Conservation (phyloP, 2,113 vertebrate genomes). For the Alethe castanea region DNA sequence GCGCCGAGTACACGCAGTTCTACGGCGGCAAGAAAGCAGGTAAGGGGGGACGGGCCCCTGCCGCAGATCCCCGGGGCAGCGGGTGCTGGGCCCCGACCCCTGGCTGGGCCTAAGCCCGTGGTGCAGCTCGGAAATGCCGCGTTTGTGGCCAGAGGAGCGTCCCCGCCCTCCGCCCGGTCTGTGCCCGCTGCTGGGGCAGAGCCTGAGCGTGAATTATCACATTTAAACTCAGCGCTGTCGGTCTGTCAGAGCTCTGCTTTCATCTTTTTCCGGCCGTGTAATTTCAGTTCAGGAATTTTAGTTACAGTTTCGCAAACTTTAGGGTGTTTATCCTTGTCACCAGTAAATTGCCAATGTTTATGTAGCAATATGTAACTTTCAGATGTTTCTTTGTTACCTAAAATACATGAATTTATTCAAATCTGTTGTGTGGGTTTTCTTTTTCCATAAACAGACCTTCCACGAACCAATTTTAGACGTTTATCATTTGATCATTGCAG, state of each 20-base stretch:
- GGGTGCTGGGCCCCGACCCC: background rate
- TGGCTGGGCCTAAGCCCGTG: background rate
- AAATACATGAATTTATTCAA: background rate
- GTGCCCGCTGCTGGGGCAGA: fast-evolving
- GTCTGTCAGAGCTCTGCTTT: fast-evolving
- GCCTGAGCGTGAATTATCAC: fast-evolving
- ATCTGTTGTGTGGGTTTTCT: background rate
- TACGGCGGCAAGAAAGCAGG: slow-evolving; percentile 93
- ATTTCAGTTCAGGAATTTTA: background rate
- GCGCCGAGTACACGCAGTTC: slow-evolving; percentile 92
- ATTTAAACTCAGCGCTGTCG: background rate
- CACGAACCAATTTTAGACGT: slow-evolving; percentile 86
- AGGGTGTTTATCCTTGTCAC: background rate
- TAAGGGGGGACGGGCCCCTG: background rate
- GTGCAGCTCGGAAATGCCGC: fast-evolving
- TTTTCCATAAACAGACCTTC: slow-evolving; percentile 79
- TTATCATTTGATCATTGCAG: slow-evolving; percentile 97
- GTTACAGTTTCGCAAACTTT: background rate
- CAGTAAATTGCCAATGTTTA: fast-evolving
- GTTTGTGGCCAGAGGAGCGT: fast-evolving
- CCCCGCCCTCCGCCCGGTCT: fast-evolving
- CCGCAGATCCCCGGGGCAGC: background rate
- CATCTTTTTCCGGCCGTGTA: fast-evolving
- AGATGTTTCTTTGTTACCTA: background rate
- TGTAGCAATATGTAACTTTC: background rate